phyloP scores from a whole-genome alignment of 2,797 vertebrate species.

The Podarcis siculus region DNA sequence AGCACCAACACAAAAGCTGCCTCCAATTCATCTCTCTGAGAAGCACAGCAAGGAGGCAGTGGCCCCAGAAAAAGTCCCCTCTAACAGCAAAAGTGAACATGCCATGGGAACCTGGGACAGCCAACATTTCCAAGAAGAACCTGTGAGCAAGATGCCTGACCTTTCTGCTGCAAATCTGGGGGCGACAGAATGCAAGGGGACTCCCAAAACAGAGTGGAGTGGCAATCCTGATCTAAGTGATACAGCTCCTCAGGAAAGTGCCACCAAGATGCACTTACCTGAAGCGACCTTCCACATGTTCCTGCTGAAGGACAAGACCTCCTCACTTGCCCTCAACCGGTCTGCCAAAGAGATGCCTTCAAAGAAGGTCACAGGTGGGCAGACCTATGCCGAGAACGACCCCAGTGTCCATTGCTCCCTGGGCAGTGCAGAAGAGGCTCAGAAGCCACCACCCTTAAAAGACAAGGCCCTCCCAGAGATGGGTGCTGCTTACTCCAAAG shows the following conservation, averaged over 20 bases:
- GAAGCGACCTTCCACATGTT: constrained; percentile 6
- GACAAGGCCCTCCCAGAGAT: constrained; percentile 74
- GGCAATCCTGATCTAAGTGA: constrained; percentile 42
- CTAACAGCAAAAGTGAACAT: background rate
- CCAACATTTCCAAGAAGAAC: fast-evolving
- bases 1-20: constrained; percentile 25
- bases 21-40: constrained; percentile 34
- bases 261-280: background rate
- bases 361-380: constrained; percentile 18
- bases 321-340: background rate
- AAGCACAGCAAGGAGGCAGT: background rate
- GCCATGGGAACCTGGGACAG: background rate
- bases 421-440: constrained; percentile 49
- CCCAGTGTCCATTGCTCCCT: fast-evolving
- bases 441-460: constrained; percentile 70
- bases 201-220: constrained; percentile 34
- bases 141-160: background rate
- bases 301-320: constrained; percentile 57
- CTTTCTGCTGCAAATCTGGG: constrained; percentile 37
- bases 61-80: background rate
- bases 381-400: constrained; percentile 12
- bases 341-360: constrained; percentile 39
- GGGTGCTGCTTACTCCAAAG: constrained; percentile 67
- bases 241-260: constrained; percentile 47
- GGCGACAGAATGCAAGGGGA: constrained; percentile 59